Evolutionary conservation across 2,888 invertebrate genomes (phyloP), one percentile per base, ranked within the genome.

Genomic region (Xestia sexstrigata): DNA sequence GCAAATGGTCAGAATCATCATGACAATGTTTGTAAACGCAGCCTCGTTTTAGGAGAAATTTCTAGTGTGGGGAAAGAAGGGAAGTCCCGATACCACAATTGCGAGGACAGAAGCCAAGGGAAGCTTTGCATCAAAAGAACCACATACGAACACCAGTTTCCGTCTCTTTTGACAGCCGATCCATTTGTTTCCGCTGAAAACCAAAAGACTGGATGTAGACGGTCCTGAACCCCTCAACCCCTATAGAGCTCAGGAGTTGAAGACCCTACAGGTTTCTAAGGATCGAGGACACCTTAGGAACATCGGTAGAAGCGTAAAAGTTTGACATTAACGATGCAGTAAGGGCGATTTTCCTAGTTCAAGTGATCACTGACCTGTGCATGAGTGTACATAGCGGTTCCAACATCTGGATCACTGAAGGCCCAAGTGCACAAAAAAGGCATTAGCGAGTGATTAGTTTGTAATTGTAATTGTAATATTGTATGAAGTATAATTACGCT

Each of bases 401-500:
- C 9, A 74, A 82, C n/a, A 83, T 81, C 67, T 84, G 62, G 78
- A 66, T 62, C 76, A 83, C n/a, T 49, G 42, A 52, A 35, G 74
- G 81, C n/a, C n/a, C n/a, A n/a, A 68, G 8, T 45, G 5, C 42
- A 79, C 78, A 74, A 79, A 76, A 75, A 49, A 23, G 60, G 73
- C 65, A 77, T 80, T 74, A 76, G 73, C 65, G 78, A 77, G 78
- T 79, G 76, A 81, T 80, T 76, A 78, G 45, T 71, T 42, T 67
- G 26, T 84, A 80, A 83, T 87, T 67, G 26, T 84, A 80, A 83
- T 87, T 83, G 80, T 80, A 39, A 73, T 76, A 79, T 81, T 83
- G 85, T 87, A 68, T 78, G 55, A 17, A 75, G 72, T 78, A 79
- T 88, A 88, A 89, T 89, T 86, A 83, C 72, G 73, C 83, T 69